Base-by-base conservation (phyloP, 2,888 invertebrate genomes). In the Xiphydria camelus region DNA sequence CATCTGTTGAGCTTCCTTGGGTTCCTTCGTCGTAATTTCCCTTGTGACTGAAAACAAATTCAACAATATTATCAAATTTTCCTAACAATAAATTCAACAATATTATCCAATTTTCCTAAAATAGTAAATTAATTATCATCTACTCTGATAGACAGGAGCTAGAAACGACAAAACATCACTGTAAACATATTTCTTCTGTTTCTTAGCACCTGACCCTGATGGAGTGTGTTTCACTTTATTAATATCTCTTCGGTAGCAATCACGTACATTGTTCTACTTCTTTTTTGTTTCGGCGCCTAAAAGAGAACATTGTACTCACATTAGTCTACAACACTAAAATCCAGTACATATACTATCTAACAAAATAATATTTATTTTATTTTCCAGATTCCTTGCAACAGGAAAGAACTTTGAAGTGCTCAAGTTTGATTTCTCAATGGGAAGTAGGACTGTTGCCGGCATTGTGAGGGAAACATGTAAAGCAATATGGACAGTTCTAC, bases 81-180 rank as follows among this genome's bases (percentile, higher is more conserved):
- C n/a, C n/a, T n/a, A n/a, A n/a, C n/a, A n/a, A n/a, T n/a, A n/a
- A n/a, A n/a, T n/a, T n/a, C n/a, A n/a, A n/a, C n/a, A n/a, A n/a
- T n/a, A n/a, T n/a, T n/a, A n/a, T n/a, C n/a, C n/a, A n/a, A n/a
- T n/a, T n/a, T n/a, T n/a, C n/a, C n/a, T n/a, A n/a, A n/a, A n/a
- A n/a, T n/a, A n/a, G n/a, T n/a, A n/a, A n/a, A n/a, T 36, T 36
- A 10, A 18, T 36, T 36, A 36, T 21, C 12, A 9, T 36, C 14
- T 36, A 32, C 21, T 36, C n/a, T 36, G n/a, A 36, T 20, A 36
- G 10, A 36, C 10, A 9, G 17, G 36, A 15, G 12, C 36, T 20
- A 36, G 18, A 15, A 36, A 20, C n/a, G 20, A 15, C 6, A 36
- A 36, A 15, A 3, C 4, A 36, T 20, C 9, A 20, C 9, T 21